These are phyloP conservation scores for Ophion ventricosus DNA, from an alignment of 2,888 invertebrate genomes.

Conservation along the genomic window DNA sequence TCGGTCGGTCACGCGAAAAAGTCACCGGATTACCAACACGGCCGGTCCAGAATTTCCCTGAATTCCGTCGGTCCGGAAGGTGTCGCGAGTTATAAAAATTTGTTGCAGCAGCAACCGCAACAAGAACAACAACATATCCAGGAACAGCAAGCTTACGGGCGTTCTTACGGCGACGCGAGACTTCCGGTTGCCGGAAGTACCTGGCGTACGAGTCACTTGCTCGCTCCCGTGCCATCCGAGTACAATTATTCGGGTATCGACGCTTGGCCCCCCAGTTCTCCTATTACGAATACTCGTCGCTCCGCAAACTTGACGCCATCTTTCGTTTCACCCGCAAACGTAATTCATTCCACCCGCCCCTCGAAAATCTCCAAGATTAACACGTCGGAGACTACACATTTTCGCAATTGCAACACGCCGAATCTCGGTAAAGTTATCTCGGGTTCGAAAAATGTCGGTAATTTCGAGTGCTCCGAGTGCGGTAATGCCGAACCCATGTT, in stretches of 20 bases:
- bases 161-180: slow-evolving; percentile 34
- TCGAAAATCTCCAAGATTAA: slow-evolving; percentile 40
- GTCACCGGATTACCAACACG: slow-evolving; percentile 19
- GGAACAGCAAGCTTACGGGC: slow-evolving; percentile 23
- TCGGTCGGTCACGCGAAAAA: slow-evolving; percentile 32
- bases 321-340: slow-evolving; percentile 34
- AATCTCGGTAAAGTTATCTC: slow-evolving; percentile 74
- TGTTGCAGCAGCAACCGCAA: slow-evolving; percentile 45
- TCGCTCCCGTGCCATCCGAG: slow-evolving; percentile 40
- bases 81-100: slow-evolving; percentile 33
- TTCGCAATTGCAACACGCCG: slow-evolving; percentile 74
- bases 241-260: slow-evolving; percentile 56
- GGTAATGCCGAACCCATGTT: slow-evolving; percentile 73
- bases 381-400: background rate
- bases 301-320: slow-evolving; percentile 43
- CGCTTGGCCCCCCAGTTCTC: slow-evolving; percentile 56
- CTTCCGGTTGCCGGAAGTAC: slow-evolving; percentile 42
- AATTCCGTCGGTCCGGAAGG: slow-evolving; percentile 19
- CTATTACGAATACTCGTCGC: slow-evolving; percentile 50
- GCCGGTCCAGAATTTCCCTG: slow-evolving; percentile 35
- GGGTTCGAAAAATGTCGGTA: slow-evolving; percentile 66
- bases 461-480: slow-evolving; percentile 76
- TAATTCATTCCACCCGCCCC: background rate
- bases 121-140: slow-evolving; percentile 16
- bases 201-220: slow-evolving; percentile 47